Base-by-base conservation (phyloP, 2,113 vertebrate species). In the Burhinus oedicnemus region DNA sequence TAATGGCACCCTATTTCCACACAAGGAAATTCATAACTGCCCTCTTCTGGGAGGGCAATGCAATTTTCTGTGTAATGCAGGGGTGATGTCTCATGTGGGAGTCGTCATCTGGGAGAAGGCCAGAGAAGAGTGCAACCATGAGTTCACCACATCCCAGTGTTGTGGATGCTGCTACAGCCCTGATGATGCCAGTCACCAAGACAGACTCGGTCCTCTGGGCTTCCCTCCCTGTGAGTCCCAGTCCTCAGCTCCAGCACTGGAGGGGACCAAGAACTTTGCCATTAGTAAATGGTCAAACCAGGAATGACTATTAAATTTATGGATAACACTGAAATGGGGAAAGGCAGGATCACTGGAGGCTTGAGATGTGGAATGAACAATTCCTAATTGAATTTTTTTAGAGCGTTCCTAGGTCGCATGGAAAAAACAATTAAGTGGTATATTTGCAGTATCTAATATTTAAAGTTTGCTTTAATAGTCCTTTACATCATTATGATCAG, bases 391-490 rank as follows among this genome's bases (percentile, higher is more conserved):
- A 70, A 20, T 51, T 52, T 57, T 95, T 88, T 95, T 60, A 61
- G 36, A 85, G 49, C 25, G 29, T 85, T 92, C 38, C 23, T 70
- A 78, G 40, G 30, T 58, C 83, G 60, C 54, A 57, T 30, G 47
- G 51, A 80, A 76, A 95, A 94, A 96, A 92, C 66, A 93, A 96
- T 95, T 92, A 91, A 78, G 58, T 70, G 26, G 15, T 77, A 29
- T 44, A 30, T 82, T 85, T 80, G 32, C 22, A 58, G 51, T 45
- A 78, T 65, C 60, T 95, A 91, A 93, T 93, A 91, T 87, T 86
- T 95, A 91, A 92, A 96, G 78, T 96, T 92, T 95, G 42, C 60
- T 94, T 95, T 97, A 95, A 94, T 93, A 94, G 93, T 76, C 90
- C 76, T 89, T 97, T 95, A 87, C 51, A 96, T 95, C 88, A 96